These are phyloP conservation scores for Drosophila rellima DNA, from an alignment of 2,888 invertebrate species.

Conservation along the genomic window DNA sequence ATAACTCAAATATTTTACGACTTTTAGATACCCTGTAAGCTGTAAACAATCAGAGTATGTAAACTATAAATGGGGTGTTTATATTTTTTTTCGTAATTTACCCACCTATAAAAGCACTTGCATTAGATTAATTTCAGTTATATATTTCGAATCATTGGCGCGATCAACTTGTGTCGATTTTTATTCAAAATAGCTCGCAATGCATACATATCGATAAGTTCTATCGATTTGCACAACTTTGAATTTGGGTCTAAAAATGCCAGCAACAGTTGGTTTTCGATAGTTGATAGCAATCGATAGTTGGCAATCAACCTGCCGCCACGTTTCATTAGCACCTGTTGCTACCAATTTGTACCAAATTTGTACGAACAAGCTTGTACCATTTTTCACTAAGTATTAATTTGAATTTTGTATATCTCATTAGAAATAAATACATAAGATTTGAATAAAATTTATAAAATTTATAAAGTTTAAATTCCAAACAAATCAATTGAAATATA, in stretches of 20 bases:
- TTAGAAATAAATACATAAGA: no score
- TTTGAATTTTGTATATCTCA: no score
- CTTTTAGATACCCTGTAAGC: not conserved
- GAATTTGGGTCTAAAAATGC: not conserved
- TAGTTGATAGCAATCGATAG: not conserved
- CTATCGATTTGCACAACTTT: not conserved
- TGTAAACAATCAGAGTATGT: not conserved
- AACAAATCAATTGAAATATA: no score
- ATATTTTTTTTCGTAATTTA: not conserved
- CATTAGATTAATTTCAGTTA: not conserved
- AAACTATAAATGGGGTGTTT: no score
- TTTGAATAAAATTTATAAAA: no score
- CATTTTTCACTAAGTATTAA: no score
- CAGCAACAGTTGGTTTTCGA: slow-evolving; percentile 1
- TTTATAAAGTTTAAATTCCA: no score
- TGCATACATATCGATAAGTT: not conserved
- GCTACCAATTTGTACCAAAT: not conserved
- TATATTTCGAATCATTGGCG: not conserved
- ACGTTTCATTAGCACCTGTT: slow-evolving; percentile 9
- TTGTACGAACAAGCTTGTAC: not conserved
- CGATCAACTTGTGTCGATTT: slow-evolving; percentile 4
- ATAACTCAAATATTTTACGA: not conserved
- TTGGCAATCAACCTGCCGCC: slow-evolving; percentile 7
- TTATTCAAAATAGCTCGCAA: not conserved
- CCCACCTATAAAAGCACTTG: not conserved